Evolutionary conservation across 2,113 vertebrate species (phyloP).

Genomic region (Silurus asotus): DNA sequence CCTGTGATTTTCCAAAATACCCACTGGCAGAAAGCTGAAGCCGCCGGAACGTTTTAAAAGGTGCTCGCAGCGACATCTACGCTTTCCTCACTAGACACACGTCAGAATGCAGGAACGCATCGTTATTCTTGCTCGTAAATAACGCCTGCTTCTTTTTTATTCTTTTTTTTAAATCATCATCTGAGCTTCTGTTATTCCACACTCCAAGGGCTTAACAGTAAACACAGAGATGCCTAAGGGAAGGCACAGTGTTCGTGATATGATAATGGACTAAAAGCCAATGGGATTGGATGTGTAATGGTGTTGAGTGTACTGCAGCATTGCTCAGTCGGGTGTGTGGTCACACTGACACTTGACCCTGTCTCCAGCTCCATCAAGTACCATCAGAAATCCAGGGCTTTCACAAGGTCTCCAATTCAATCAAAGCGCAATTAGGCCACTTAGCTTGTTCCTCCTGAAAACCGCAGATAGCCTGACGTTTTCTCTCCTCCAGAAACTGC

Average conservation of each 20-base stretch:
- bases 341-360: slow-evolving; percentile 53
- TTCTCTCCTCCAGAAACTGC: slow-evolving; percentile 50
- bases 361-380: slow-evolving; percentile 53
- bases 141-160: background rate
- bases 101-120: background rate
- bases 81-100: slow-evolving; percentile 19
- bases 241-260: background rate
- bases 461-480: slow-evolving; percentile 37
- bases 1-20: slow-evolving; percentile 66
- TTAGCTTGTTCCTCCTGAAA: slow-evolving; percentile 47
- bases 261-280: slow-evolving; percentile 34
- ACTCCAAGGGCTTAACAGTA: background rate
- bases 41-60: slow-evolving; percentile 39
- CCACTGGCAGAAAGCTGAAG: slow-evolving; percentile 39
- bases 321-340: slow-evolving; percentile 27
- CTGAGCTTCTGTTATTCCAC: slow-evolving; percentile 16
- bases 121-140: background rate
- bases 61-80: slow-evolving; percentile 55
- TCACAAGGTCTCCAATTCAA: slow-evolving; percentile 57
- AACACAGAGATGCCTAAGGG: background rate
- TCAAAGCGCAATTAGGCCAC: slow-evolving; percentile 58
- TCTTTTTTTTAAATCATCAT: slow-evolving; percentile 23
- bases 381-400: slow-evolving; percentile 56
- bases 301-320: slow-evolving; percentile 33
- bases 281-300: slow-evolving; percentile 36